Conservation (phyloP, 2,888 invertebrate species). For the Spisula solida region DNA sequence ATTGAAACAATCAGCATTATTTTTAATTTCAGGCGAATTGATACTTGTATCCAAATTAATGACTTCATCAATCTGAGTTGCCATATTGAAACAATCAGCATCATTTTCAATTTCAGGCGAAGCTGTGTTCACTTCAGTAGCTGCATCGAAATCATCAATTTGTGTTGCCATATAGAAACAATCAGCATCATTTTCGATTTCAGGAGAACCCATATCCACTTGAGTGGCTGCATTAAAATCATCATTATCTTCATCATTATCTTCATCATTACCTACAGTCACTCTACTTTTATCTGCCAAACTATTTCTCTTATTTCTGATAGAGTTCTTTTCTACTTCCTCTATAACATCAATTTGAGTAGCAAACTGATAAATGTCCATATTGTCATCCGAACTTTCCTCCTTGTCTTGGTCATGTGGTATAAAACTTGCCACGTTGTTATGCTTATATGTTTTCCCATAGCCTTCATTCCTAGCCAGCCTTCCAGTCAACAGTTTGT, state of each 20-base stretch:
- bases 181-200: constrained; percentile 32
- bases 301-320: constrained; percentile 1
- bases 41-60: not conserved
- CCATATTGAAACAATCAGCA: constrained; percentile 40
- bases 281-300: not conserved
- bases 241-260: not conserved
- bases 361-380: constrained; percentile 39
- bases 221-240: constrained; percentile 29
- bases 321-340: not conserved
- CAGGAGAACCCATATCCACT: constrained; percentile 19
- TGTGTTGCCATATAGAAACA: constrained; percentile 47
- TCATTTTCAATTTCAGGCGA: constrained; percentile 6
- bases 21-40: not conserved
- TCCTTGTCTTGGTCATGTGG: not conserved
- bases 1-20: constrained; percentile 41
- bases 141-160: constrained; percentile 29
- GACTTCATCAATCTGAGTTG: constrained; percentile 46
- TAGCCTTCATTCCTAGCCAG: not conserved
- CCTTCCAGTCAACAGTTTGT: not conserved
- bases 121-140: not conserved
- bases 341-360: constrained; percentile 41
- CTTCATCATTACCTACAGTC: too few relatives aligned
- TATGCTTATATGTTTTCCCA: not conserved
- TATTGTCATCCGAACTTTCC: not conserved
- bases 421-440: not conserved